Conservation (phyloP, 2,888 invertebrate genomes). For the Herminia tarsipennalis region DNA sequence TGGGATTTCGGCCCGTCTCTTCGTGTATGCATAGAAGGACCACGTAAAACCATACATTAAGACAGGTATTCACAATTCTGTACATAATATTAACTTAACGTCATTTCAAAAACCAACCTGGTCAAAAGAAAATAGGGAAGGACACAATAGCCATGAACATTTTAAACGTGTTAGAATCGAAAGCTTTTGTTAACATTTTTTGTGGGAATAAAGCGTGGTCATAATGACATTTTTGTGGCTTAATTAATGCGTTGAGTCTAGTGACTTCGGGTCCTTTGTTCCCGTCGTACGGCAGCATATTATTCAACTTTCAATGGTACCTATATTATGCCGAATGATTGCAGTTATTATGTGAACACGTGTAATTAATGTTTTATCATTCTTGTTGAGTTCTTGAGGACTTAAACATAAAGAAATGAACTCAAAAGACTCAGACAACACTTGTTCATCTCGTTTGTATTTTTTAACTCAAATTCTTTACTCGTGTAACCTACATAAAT, state of each 20-base stretch:
- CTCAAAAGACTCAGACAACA: no score
- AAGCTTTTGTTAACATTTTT: conserved; percentile 33
- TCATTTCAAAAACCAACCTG: no score
- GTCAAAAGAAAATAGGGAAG: conserved; percentile 26
- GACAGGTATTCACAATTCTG: no score
- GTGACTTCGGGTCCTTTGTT: conserved; percentile 49
- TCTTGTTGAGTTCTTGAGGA: no score
- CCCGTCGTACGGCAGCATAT: conserved; percentile 34
- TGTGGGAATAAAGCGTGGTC: conserved; percentile 51
- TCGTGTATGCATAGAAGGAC: no score
- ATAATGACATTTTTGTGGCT: conserved; percentile 57
- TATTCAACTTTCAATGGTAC: conserved; percentile 38
- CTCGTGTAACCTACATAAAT: no score
- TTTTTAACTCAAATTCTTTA: no score
- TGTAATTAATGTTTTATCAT: conserved; percentile 30
- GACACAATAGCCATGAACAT: conserved; percentile 19
- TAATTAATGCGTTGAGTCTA: conserved; percentile 55
- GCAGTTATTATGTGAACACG: conserved; percentile 16
- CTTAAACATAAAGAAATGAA: no score
- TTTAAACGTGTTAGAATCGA: conserved; percentile 20
- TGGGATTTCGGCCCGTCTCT: no score
- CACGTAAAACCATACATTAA: no score
- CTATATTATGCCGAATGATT: conserved; percentile 32
- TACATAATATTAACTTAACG: no score
- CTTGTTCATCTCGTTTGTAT: no score